Base-by-base conservation (phyloP, 2,113 vertebrate species). In the Aptenodytes patagonicus region DNA sequence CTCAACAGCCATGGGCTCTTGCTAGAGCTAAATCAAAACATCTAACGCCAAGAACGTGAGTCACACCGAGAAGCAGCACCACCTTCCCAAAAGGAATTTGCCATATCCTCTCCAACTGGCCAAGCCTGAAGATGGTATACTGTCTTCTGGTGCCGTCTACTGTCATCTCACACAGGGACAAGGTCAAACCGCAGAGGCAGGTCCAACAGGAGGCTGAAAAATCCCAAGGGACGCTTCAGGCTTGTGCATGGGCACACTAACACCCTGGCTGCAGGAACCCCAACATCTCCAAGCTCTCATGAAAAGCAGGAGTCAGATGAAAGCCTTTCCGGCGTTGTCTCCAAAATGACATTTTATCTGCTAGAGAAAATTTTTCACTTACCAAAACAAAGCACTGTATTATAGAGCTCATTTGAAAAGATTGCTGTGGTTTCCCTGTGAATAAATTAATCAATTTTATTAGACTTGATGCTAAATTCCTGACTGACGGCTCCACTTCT, bases 21-120 rank as follows among this genome's bases (percentile, higher is more conserved):
- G 31, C 49, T 18, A 44, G n/a, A 42, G 36, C 47, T 69, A 69
- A 36, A 71, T 14, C 57, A 47, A 70, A 47, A 19, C 10, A 44
- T 10, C 40, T 24, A 72, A 73, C 2, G 0, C 32, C 6, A 0
- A 54, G 34, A 80, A 21, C 6, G 0, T 24, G 36, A 51, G 55
- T 38, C 16, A 32, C 13, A 9, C 22, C 3, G 2, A 70, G 54
- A 32, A 62, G 24, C 40, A 75, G 44, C 18, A 58, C 13, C 8
- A 61, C 29, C 28, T 73, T 54, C 77, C 40, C 26, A 38, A 62
- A 19, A 62, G 54, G 21, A 36, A 71, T 32, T 1, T 57, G 31
- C 36, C 46, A 57, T 21, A 46, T 24, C 11, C 8, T 28, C 34
- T 65, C 44, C 72, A 72, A 22, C 31, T 17, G 49, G 47, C 57